Percentiles rank a stretch among this genome's conserved stretches.
These are phyloP conservation scores for Pandemis corylana DNA, from an alignment of 2,888 invertebrate genomes.

Conservation along the genomic window DNA sequence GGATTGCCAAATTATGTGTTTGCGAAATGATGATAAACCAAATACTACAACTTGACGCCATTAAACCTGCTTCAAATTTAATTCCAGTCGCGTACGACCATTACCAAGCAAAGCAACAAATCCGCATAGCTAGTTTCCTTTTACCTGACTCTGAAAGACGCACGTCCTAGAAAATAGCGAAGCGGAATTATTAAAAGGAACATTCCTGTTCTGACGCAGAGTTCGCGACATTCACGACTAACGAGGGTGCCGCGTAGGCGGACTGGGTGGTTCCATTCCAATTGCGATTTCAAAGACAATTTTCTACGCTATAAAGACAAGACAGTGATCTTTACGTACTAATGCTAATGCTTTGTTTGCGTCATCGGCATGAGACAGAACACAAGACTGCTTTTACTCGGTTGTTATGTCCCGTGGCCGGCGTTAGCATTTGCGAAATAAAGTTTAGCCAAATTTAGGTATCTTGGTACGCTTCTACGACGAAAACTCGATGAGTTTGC, in stretches of 20 bases:
- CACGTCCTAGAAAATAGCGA: constrained; percentile 15
- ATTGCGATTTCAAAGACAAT: constrained; percentile 50
- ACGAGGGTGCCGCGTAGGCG: constrained; percentile 53
- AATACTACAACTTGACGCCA: too few species aligned
- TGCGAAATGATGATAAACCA: too few species aligned
- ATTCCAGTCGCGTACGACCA: background rate
- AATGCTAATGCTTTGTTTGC: constrained; percentile 54
- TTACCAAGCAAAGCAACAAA: background rate
- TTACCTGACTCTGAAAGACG: background rate
- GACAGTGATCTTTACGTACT: constrained; percentile 58
- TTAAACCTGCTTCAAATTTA: background rate
- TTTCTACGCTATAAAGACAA: constrained; percentile 62
- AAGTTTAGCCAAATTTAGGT: constrained; percentile 10
- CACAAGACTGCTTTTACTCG: constrained; percentile 35
- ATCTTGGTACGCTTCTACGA: background rate
- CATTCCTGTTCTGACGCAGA: constrained; percentile 16
- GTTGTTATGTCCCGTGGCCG: constrained; percentile 14
- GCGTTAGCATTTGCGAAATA: constrained; percentile 38
- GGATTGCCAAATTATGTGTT: too few species aligned
- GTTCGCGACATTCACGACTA: constrained; percentile 33
- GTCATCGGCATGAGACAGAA: constrained; percentile 45
- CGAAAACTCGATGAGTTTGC: background rate
- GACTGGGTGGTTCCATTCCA: constrained; percentile 44
- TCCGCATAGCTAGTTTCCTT: background rate
- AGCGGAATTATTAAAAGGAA: constrained; percentile 33